Percentiles rank a stretch among this genome's conserved stretches.
phyloP scores from a whole-genome alignment of 1,140 invertebrate species.

The Cephus cinctus region DNA sequence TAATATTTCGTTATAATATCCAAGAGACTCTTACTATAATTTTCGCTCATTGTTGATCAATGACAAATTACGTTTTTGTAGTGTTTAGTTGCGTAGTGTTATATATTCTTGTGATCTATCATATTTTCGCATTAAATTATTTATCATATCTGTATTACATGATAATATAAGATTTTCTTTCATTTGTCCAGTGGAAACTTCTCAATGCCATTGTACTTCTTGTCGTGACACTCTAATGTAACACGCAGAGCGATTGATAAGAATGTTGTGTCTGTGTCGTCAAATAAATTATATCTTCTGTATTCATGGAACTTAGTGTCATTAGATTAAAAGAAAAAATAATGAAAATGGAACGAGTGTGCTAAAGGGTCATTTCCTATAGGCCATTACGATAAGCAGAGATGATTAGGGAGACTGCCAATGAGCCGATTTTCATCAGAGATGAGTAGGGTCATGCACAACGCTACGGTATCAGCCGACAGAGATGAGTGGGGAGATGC shows the following conservation, averaged over 20 bases:
- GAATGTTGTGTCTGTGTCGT: conserved; percentile 31
- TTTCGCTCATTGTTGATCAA: conserved; percentile 52
- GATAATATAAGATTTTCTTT: too few relatives aligned
- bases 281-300: conserved; percentile 40
- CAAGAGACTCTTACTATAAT: conserved; percentile 36
- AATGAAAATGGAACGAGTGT: too few relatives aligned
- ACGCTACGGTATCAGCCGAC: conserved; percentile 5
- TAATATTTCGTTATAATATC: neutral
- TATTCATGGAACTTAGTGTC: conserved; percentile 4
- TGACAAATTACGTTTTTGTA: conserved; percentile 40
- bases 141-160: too few relatives aligned
- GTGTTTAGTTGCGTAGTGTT: too few relatives aligned
- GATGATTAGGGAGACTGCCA: neutral
- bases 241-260: conserved; percentile 20
- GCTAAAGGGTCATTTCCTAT: neutral
- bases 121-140: too few relatives aligned
- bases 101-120: too few relatives aligned
- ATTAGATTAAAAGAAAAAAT: too few relatives aligned
- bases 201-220: too few relatives aligned
- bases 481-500: too few relatives aligned
- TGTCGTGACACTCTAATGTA: too few relatives aligned
- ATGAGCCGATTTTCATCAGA: neutral
- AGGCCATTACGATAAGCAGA: neutral
- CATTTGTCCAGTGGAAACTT: too few relatives aligned
- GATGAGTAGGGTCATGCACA: neutral